Conservation (phyloP, 2,888 invertebrate genomes). For the Trichopria drosophilae region DNA sequence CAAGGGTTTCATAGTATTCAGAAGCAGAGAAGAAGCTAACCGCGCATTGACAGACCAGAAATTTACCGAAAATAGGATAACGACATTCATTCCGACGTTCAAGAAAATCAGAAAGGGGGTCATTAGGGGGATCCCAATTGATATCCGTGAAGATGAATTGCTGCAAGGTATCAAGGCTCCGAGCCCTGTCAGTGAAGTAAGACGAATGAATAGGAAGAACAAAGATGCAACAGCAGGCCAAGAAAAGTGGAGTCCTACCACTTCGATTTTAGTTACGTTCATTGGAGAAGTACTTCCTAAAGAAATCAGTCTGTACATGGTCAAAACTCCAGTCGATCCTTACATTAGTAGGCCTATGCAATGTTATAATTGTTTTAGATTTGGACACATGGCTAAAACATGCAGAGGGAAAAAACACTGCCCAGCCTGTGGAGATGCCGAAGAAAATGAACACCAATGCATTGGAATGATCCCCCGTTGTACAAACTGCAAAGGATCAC, state of each 20-base stretch:
- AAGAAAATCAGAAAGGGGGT: too few relatives aligned
- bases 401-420: not conserved
- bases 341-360: not conserved
- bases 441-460: not conserved
- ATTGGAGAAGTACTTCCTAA: not conserved
- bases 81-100: too few relatives aligned
- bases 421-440: not conserved
- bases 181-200: too few relatives aligned
- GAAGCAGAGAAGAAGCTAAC: too few relatives aligned
- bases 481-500: not conserved
- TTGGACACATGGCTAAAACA: not conserved
- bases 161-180: too few relatives aligned
- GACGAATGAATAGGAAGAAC: too few relatives aligned
- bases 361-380: conserved; percentile 5
- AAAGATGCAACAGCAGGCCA: too few relatives aligned
- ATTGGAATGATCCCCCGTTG: not conserved
- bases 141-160: too few relatives aligned
- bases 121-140: too few relatives aligned
- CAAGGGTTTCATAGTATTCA: too few relatives aligned
- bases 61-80: too few relatives aligned
- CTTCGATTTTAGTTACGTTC: not conserved
- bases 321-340: not conserved
- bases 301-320: not conserved
- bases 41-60: too few relatives aligned
- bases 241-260: conserved; percentile 7